phyloP scores from a whole-genome alignment of 2,888 invertebrate species.

The Ischnus inquisitorius region DNA sequence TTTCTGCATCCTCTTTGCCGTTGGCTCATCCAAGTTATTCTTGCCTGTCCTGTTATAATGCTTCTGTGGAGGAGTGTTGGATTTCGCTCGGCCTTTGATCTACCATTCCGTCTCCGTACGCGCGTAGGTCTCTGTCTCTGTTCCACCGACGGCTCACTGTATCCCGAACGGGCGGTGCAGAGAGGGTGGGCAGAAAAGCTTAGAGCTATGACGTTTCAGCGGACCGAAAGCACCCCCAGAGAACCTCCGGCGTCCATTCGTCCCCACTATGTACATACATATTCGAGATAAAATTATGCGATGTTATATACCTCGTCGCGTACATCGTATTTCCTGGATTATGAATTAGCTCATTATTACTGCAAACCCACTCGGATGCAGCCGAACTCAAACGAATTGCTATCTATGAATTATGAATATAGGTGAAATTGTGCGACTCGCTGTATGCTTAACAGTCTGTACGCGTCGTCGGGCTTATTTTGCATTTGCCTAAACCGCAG shows the following conservation, averaged over 20 bases:
- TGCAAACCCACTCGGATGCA: conserved; percentile 56
- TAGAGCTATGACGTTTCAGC: conserved; percentile 64
- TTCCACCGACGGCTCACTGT: conserved; percentile 11
- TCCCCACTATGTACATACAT: conserved; percentile 51
- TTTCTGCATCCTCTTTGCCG: conserved; percentile 28
- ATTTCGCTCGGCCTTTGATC: conserved; percentile 77
- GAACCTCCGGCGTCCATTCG: conserved; percentile 33
- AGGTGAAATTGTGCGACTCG: neutral
- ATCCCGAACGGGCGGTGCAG: conserved; percentile 1
- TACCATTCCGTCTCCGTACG: conserved; percentile 73
- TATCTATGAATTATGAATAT: conserved; percentile 28
- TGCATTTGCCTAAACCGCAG: neutral
- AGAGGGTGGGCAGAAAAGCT: conserved; percentile 66
- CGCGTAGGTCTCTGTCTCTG: conserved; percentile 42
- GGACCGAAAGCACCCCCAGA: conserved; percentile 53
- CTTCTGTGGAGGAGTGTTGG: conserved; percentile 53
- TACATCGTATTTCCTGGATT: conserved; percentile 60
- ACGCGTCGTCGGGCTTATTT: conserved; percentile 10
- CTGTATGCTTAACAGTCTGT: conserved; percentile 5
- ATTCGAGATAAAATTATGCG: conserved; percentile 58
- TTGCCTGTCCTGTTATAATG: conserved; percentile 62
- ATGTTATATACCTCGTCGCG: conserved; percentile 47
- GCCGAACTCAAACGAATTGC: conserved; percentile 55
- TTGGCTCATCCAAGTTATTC: conserved; percentile 52
- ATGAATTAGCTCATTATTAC: conserved; percentile 71